Conservation (phyloP, 1,140 invertebrate genomes). For the Cyrtorhinus lividipennis region DNA sequence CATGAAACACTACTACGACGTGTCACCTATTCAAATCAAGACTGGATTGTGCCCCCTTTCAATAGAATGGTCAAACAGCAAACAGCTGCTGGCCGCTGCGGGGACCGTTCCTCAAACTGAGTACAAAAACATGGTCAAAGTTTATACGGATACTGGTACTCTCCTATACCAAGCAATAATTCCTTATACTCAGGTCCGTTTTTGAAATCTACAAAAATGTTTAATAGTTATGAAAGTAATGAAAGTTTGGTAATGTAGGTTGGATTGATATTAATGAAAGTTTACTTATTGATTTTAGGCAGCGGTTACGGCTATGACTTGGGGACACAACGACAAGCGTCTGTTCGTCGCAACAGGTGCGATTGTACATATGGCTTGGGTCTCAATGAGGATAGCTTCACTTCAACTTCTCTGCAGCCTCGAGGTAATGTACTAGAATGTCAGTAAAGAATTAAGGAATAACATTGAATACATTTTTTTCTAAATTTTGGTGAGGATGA, state of each 20-base stretch:
- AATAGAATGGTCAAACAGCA: constrained; percentile 93
- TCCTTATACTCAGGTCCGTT: constrained; percentile 51
- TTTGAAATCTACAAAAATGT: too few species aligned
- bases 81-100: constrained; percentile 82
- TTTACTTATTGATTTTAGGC: constrained; percentile 37
- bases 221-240: too few species aligned
- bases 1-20: constrained; percentile 81
- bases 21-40: constrained; percentile 68
- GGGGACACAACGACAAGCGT: constrained; percentile 92
- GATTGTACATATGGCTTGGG: constrained; percentile 80
- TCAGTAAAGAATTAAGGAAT: too few species aligned
- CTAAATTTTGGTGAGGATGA: too few species aligned
- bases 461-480: too few species aligned
- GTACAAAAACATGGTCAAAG: constrained; percentile 55
- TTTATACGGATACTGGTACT: constrained; percentile 59
- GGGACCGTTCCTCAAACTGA: constrained; percentile 45
- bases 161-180: constrained; percentile 60
- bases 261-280: too few species aligned
- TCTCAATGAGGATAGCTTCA: constrained; percentile 75
- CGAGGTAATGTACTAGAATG: constrained; percentile 31
- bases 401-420: constrained; percentile 75
- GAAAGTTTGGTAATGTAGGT: neutral
- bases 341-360: constrained; percentile 85
- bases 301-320: constrained; percentile 82
- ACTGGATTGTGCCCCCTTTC: constrained; percentile 65